Percentiles rank a stretch among this genome's conserved stretches.
Conservation (phyloP, 2,888 invertebrate genomes). For the Morpho helenor region DNA sequence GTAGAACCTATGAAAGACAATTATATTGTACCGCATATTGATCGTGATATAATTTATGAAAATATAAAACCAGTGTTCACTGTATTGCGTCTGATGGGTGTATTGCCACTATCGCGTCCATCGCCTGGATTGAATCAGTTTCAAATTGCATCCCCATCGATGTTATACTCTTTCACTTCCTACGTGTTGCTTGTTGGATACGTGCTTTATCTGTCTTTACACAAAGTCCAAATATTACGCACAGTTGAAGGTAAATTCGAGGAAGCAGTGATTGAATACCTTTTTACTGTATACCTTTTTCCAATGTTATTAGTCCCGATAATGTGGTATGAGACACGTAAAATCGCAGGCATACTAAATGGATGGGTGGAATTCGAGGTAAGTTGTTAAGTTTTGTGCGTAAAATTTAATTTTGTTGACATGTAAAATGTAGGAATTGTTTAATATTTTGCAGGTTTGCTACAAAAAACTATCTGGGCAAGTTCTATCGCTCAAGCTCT, state of each 20-base stretch:
- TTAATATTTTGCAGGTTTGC: slow-evolving; percentile 58
- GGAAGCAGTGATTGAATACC: slow-evolving; percentile 86
- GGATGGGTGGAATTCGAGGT: slow-evolving; percentile 85
- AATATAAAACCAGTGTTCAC: slow-evolving; percentile 69
- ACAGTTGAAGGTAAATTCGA: slow-evolving; percentile 84
- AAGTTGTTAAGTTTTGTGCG: slow-evolving; percentile 19
- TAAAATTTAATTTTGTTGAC: too few relatives aligned
- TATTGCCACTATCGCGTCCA: slow-evolving; percentile 79
- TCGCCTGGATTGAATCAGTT: slow-evolving; percentile 71
- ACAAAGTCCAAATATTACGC: slow-evolving; percentile 80
- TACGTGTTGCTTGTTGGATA: slow-evolving; percentile 74
- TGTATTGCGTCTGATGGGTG: slow-evolving; percentile 76
- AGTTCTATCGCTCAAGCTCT: slow-evolving; percentile 75
- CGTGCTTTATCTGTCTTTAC: slow-evolving; percentile 80
- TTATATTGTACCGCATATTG: slow-evolving; percentile 48
- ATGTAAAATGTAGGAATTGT: background rate
- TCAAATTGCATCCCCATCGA: slow-evolving; percentile 70
- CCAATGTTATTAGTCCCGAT: slow-evolving; percentile 82
- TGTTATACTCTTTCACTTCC: slow-evolving; percentile 78
- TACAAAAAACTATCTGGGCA: slow-evolving; percentile 81
- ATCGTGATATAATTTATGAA: slow-evolving; percentile 64
- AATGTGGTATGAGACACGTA: slow-evolving; percentile 83
- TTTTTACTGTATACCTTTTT: slow-evolving; percentile 85
- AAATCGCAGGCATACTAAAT: slow-evolving; percentile 80
- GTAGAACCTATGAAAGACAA: slow-evolving; percentile 55